These are phyloP conservation scores for Botia kubotai DNA, from an alignment of 2,797 vertebrate species.

Conservation along the genomic window DNA sequence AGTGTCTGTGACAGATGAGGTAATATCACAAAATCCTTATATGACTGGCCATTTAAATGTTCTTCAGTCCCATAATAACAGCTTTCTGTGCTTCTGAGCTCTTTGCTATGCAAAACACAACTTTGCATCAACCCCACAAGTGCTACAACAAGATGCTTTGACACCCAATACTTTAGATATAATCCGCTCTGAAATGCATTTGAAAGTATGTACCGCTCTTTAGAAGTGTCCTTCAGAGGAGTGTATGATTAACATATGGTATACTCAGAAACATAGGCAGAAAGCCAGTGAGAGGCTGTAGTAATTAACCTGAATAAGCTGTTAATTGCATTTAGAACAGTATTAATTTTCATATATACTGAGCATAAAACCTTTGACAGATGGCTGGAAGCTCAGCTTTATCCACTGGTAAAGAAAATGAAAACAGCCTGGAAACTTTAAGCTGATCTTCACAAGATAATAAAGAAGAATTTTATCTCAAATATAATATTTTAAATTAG, in stretches of 20 bases:
- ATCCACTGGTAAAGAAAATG: background rate
- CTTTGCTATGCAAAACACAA: slow-evolving; percentile 43
- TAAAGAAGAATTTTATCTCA: too few relatives aligned
- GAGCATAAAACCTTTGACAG: background rate
- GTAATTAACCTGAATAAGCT: background rate
- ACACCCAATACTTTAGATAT: slow-evolving; percentile 27
- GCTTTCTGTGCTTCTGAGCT: slow-evolving; percentile 33
- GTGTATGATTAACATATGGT: slow-evolving; percentile 1
- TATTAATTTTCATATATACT: background rate
- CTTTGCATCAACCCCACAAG: slow-evolving; percentile 39
- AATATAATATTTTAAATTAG: too few relatives aligned
- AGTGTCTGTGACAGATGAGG: slow-evolving; percentile 18
- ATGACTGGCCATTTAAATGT: slow-evolving; percentile 32
- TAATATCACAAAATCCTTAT: slow-evolving; percentile 25
- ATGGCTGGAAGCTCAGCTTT: background rate
- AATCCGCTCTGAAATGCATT: slow-evolving; percentile 23
- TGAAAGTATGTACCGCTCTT: background rate
- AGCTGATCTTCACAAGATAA: too few relatives aligned
- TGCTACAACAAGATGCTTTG: slow-evolving; percentile 28
- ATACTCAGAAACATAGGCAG: slow-evolving; percentile 20
- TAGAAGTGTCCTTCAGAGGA: slow-evolving; percentile 15
- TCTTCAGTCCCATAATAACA: slow-evolving; percentile 47
- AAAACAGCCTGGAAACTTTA: background rate
- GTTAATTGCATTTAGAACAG: background rate
- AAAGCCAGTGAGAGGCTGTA: background rate